A percentile compares a stretch with the other conserved stretches of the same genome.
Evolutionary conservation across 2,113 vertebrate genomes (phyloP).

Genomic region (Peromyscus polionotus): DNA sequence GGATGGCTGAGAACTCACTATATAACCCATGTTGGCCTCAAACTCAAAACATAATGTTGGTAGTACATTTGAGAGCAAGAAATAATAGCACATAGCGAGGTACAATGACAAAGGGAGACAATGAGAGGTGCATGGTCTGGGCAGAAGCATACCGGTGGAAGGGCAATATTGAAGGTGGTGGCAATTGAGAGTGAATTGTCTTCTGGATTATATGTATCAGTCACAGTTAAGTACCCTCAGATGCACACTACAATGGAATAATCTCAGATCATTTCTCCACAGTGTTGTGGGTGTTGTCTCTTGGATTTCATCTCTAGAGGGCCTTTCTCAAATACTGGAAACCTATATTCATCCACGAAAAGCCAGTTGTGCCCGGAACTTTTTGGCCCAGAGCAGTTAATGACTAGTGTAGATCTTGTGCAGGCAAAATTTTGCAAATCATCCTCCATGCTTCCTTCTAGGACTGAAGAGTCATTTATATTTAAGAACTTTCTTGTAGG

Average conservation of each 20-base stretch:
- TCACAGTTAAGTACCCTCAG: background rate
- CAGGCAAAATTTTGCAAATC: background rate
- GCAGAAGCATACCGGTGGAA: background rate
- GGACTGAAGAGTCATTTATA: background rate
- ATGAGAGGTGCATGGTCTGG: background rate
- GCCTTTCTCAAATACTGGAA: background rate
- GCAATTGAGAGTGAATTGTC: too few relatives aligned
- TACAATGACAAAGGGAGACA: too few relatives aligned
- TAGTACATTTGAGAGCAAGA: background rate
- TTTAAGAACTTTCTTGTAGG: background rate
- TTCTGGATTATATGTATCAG: background rate
- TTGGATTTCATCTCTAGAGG: background rate
- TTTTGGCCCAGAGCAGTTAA: background rate
- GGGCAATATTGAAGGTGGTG: background rate
- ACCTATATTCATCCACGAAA: background rate
- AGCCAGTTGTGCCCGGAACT: background rate
- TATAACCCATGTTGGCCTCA: background rate
- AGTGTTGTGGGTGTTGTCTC: background rate
- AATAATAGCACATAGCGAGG: background rate
- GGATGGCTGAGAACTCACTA: background rate
- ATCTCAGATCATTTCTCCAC: background rate
- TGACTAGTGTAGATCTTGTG: too few relatives aligned
- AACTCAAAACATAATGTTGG: background rate
- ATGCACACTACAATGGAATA: background rate
- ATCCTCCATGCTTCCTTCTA: background rate